Conservation (phyloP, 1,140 invertebrate genomes). For the Achatina immaculata region DNA sequence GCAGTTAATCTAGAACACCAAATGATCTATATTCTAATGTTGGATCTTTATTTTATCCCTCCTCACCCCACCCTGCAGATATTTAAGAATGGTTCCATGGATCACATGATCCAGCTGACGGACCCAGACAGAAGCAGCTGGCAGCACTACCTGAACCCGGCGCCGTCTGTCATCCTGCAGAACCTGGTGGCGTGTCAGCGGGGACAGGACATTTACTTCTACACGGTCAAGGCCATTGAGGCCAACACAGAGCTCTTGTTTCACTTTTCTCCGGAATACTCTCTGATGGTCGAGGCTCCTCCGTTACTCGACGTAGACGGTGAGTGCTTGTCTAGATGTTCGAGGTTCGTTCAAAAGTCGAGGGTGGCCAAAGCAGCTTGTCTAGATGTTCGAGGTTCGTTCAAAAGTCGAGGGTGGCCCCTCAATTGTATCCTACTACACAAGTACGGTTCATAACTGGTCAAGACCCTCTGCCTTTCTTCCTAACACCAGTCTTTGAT, state of each 20-base stretch:
- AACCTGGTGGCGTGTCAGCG: slow-evolving; percentile 98
- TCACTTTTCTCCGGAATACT: slow-evolving; percentile 98
- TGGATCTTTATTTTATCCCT: no score
- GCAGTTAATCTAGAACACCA: no score
- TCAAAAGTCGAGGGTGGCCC: no score
- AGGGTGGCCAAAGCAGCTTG: no score
- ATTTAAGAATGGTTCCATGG: slow-evolving; percentile 91
- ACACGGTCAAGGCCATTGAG: slow-evolving; percentile 93
- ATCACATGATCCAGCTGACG: slow-evolving; percentile 95
- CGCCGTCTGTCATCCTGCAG: slow-evolving; percentile 85
- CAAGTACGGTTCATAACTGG: no score
- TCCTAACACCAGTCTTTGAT: no score
- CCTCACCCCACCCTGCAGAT: slow-evolving; percentile 76
- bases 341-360: no score
- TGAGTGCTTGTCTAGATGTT: neutral
- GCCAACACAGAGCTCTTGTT: slow-evolving; percentile 97
- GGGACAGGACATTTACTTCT: slow-evolving; percentile 90
- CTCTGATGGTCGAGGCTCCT: slow-evolving; percentile 73
- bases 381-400: no score
- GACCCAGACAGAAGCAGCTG: slow-evolving; percentile 95
- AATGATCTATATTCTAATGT: no score
- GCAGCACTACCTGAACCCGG: slow-evolving; percentile 98
- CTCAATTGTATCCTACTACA: no score
- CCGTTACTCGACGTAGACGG: neutral
- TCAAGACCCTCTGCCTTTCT: no score